Conservation (phyloP, 2,113 vertebrate genomes). For the Tonatia bakeri region DNA sequence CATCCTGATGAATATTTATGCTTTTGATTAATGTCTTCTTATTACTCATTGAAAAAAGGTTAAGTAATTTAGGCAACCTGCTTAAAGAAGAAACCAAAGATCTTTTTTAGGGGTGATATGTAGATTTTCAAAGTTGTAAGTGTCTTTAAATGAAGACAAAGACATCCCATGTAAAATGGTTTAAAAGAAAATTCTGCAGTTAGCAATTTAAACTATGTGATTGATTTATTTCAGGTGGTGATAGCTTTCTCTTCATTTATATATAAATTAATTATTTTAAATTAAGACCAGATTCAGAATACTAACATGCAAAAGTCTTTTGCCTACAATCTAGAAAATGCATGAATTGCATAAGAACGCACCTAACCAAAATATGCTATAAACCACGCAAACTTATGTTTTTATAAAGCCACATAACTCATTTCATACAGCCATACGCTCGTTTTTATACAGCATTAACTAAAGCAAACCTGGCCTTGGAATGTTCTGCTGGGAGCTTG, state of each 20-base stretch:
- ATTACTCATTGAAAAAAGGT: background rate
- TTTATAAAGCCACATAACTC: slow-evolving; percentile 3
- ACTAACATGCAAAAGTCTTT: background rate
- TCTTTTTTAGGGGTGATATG: background rate
- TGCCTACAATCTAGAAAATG: background rate
- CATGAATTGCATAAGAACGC: background rate
- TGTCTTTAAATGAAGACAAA: slow-evolving; percentile 2
- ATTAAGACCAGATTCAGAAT: slow-evolving; percentile 47
- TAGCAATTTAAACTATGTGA: background rate
- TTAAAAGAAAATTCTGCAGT: background rate
- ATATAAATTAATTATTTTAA: slow-evolving; percentile 11
- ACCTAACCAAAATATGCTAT: background rate
- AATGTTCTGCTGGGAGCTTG: slow-evolving; percentile 25
- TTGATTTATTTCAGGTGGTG: slow-evolving; percentile 21
- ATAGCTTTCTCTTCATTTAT: background rate
- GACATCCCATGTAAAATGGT: background rate
- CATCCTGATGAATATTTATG: background rate
- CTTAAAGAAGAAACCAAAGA: background rate
- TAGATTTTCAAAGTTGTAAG: background rate
- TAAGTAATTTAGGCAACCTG: background rate
- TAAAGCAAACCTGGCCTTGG: background rate
- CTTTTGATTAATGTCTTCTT: background rate
- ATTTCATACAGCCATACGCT: background rate
- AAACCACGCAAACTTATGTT: background rate
- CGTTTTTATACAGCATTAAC: background rate